These are phyloP conservation scores for Echiichthys vipera DNA, from an alignment of 2,797 vertebrate species.

Conservation along the genomic window DNA sequence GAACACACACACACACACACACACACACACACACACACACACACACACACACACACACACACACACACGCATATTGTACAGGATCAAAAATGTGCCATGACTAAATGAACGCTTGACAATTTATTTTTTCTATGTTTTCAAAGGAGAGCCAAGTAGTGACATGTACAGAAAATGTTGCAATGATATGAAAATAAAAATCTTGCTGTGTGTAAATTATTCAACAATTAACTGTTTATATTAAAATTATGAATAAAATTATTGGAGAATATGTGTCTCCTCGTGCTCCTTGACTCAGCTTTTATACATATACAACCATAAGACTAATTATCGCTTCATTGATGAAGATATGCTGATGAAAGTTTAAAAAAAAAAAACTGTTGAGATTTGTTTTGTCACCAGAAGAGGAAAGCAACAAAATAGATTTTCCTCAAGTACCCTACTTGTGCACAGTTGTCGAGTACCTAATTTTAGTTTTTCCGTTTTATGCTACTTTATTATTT, in stretches of 20 bases:
- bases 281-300: constrained; percentile 20
- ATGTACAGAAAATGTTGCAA: constrained; percentile 92
- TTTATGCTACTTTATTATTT: not conserved
- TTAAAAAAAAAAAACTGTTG: too few relatives aligned
- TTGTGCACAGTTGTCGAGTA: not conserved
- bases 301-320: not conserved
- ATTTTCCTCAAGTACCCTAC: not conserved
- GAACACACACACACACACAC: constrained; percentile 47
- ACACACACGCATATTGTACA: constrained; percentile 79
- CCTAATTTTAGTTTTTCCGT: not conserved
- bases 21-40: constrained; percentile 41
- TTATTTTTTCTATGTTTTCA: constrained; percentile 92
- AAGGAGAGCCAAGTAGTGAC: constrained; percentile 91
- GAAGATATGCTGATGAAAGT: not conserved
- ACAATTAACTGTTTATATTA: constrained; percentile 98
- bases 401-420: not conserved
- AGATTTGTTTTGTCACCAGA: too few relatives aligned
- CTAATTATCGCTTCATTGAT: not conserved
- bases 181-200: constrained; percentile 88
- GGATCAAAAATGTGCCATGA: constrained; percentile 89
- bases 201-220: constrained; percentile 97
- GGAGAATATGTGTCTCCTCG: constrained; percentile 74
- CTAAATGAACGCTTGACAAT: constrained; percentile 86
- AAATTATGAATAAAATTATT: constrained; percentile 97
- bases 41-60: constrained; percentile 45